Conservation (phyloP, 2,797 vertebrate species). For the Melanotaenia trifasciata region DNA sequence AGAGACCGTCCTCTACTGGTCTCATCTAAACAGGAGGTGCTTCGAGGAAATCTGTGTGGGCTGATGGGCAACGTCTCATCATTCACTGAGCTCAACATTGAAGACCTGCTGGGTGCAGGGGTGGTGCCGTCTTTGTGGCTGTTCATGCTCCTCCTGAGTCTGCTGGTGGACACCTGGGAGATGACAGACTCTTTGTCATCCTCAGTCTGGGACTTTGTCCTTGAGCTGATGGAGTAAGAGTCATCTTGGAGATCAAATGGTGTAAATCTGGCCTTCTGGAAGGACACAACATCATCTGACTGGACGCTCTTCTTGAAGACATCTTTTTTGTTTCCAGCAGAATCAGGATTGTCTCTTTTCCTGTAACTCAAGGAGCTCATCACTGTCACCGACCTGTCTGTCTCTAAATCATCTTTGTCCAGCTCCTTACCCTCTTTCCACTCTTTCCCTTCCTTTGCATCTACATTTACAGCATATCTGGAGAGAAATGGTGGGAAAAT, state of each 20-base stretch:
- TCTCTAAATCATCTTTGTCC: constrained; percentile 85
- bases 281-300: constrained; percentile 82
- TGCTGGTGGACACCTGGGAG: constrained; percentile 82
- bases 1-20: constrained; percentile 41
- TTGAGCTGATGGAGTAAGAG: constrained; percentile 68
- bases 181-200: constrained; percentile 80
- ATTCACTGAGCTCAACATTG: constrained; percentile 81
- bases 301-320: constrained; percentile 84
- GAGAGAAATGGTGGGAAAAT: constrained; percentile 48
- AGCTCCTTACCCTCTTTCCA: constrained; percentile 83
- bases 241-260: constrained; percentile 67
- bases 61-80: constrained; percentile 61
- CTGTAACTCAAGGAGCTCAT: constrained; percentile 96
- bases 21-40: constrained; percentile 79
- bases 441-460: constrained; percentile 80
- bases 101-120: constrained; percentile 81
- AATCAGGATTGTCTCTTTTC: constrained; percentile 87
- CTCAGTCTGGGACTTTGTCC: constrained; percentile 73
- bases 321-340: constrained; percentile 86
- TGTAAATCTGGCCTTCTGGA: constrained; percentile 78
- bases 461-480: constrained; percentile 84
- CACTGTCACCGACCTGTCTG: constrained; percentile 85
- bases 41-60: constrained; percentile 71
- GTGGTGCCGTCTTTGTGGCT: constrained; percentile 86
- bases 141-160: constrained; percentile 84